phyloP scores from a whole-genome alignment of 1,140 invertebrate species.

The Drosophila teissieri region DNA sequence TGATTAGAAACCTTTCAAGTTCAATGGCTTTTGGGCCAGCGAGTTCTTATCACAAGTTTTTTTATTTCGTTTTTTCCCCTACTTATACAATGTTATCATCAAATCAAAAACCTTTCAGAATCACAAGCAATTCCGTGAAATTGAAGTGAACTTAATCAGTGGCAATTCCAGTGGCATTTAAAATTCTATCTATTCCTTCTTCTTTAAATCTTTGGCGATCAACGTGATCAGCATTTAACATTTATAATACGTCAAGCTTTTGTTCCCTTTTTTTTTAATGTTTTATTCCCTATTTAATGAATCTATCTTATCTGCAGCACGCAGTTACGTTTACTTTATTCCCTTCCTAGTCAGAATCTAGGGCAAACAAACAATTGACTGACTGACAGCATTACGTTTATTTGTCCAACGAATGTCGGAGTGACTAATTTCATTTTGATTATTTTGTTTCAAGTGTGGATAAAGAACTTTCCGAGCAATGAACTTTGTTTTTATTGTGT shows the following conservation, averaged over 20 bases:
- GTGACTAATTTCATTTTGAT: slow-evolving; percentile 50
- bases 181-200: not conserved
- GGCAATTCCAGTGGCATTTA: not conserved
- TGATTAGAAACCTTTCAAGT: slow-evolving; percentile 26
- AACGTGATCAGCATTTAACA: not conserved
- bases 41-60: slow-evolving; percentile 16
- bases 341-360: slow-evolving; percentile 20
- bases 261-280: not conserved
- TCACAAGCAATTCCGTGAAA: slow-evolving; percentile 6
- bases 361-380: slow-evolving; percentile 36
- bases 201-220: not conserved
- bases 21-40: slow-evolving; percentile 26
- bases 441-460: slow-evolving; percentile 41
- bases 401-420: slow-evolving; percentile 35
- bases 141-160: slow-evolving; percentile 1
- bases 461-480: slow-evolving; percentile 25
- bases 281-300: slow-evolving; percentile 3
- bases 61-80: not conserved
- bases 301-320: slow-evolving; percentile 23
- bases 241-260: not conserved
- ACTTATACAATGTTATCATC: not conserved
- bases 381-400: slow-evolving; percentile 31
- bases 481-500: slow-evolving; percentile 29
- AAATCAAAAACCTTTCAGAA: not conserved
- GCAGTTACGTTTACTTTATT: slow-evolving; percentile 30